Percentiles rank a stretch among this genome's conserved stretches.
Conservation (phyloP, 2,888 invertebrate genomes). For the Pseudococcus viburni region DNA sequence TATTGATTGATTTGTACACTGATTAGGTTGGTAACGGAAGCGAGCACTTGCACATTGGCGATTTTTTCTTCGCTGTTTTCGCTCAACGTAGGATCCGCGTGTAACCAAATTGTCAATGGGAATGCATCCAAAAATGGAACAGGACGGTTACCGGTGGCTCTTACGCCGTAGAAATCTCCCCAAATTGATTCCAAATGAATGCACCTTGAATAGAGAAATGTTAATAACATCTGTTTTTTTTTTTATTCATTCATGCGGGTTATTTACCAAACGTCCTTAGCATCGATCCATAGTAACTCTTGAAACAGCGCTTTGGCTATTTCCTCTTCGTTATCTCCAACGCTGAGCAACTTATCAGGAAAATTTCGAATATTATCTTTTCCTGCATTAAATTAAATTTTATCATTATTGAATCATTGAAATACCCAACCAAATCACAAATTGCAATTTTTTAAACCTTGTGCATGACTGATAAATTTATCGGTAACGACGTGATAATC, state of each 20-base stretch:
- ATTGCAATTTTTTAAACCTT: slow-evolving; percentile 70
- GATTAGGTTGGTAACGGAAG: slow-evolving; percentile 86
- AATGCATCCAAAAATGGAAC: slow-evolving; percentile 89
- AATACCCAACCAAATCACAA: background rate
- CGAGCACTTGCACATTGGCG: slow-evolving; percentile 82
- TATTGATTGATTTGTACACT: slow-evolving; percentile 94
- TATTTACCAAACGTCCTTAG: slow-evolving; percentile 82
- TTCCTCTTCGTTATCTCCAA: slow-evolving; percentile 74
- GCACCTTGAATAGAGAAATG: slow-evolving; percentile 73
- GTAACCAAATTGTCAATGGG: slow-evolving; percentile 88
- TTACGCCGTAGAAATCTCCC: slow-evolving; percentile 91
- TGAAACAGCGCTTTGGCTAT: slow-evolving; percentile 72
- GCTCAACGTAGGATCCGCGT: slow-evolving; percentile 67
- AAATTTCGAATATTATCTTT: slow-evolving; percentile 73
- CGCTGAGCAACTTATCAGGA: slow-evolving; percentile 71
- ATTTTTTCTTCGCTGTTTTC: slow-evolving; percentile 60
- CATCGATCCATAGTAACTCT: slow-evolving; percentile 83
- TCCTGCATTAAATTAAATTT: slow-evolving; percentile 69
- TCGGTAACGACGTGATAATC: slow-evolving; percentile 86
- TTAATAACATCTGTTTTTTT: slow-evolving; percentile 39
- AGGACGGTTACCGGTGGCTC: slow-evolving; percentile 82
- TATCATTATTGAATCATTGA: slow-evolving; percentile 25
- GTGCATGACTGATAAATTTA: slow-evolving; percentile 83
- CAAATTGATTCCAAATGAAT: slow-evolving; percentile 90
- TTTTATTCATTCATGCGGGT: background rate